These are phyloP conservation scores for Philotrypesis tridentata DNA, from an alignment of 1,140 invertebrate species.

Conservation along the genomic window DNA sequence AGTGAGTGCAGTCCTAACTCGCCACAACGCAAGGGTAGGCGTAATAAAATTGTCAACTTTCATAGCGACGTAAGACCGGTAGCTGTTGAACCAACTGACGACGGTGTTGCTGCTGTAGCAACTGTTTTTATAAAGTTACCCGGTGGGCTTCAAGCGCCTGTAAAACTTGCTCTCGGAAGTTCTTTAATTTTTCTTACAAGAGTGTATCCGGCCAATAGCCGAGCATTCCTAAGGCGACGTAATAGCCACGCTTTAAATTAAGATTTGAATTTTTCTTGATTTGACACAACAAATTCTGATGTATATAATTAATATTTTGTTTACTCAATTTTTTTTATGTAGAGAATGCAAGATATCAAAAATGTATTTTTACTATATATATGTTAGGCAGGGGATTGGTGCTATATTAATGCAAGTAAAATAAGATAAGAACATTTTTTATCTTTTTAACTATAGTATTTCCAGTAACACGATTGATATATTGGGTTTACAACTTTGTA, in stretches of 20 bases:
- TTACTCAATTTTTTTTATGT: not conserved
- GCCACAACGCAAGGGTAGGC: conserved; percentile 65
- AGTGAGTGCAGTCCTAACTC: conserved; percentile 66
- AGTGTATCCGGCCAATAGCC: conserved; percentile 77
- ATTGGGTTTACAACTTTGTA: not conserved
- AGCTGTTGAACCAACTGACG: conserved; percentile 91
- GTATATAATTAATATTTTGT: not conserved
- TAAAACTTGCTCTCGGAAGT: conserved; percentile 83
- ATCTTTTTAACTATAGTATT: not conserved
- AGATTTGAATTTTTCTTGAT: conserved; percentile 22
- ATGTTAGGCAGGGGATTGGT: not conserved
- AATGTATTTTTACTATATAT: not conserved
- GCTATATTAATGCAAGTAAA: not conserved
- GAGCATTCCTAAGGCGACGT: conserved; percentile 78
- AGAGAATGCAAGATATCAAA: not conserved
- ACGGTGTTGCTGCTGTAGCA: conserved; percentile 90
- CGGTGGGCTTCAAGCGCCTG: conserved; percentile 83
- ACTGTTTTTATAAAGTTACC: conserved; percentile 92
- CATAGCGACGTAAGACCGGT: conserved; percentile 85
- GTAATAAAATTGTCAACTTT: conserved; percentile 67
- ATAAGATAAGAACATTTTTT: not conserved
- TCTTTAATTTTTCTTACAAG: conserved; percentile 81
- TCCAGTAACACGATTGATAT: not conserved
- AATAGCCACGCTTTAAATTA: conserved; percentile 74
- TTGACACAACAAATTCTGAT: not conserved